A percentile compares a stretch with the other conserved stretches of the same genome.
Conservation (phyloP, 2,888 invertebrate genomes). For the Lycaena phlaeas region DNA sequence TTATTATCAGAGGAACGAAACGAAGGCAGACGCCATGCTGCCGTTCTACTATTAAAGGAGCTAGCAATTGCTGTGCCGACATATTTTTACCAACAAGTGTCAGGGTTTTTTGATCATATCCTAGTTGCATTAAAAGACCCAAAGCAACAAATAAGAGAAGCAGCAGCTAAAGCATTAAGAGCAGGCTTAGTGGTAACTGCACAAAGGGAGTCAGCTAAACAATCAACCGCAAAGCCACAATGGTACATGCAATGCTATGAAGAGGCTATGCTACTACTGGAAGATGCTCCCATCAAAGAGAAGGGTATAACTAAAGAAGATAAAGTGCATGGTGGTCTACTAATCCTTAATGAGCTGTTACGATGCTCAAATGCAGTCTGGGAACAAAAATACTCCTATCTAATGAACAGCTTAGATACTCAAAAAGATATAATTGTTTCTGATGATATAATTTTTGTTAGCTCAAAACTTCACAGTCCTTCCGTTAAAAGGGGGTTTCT, state of each 20-base stretch:
- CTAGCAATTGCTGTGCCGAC: conserved; percentile 96
- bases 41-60: conserved; percentile 93
- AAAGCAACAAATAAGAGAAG: conserved; percentile 91
- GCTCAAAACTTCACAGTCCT: conserved; percentile 73
- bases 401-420: conserved; percentile 75
- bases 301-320: conserved; percentile 90
- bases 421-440: conserved; percentile 59
- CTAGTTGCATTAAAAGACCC: conserved; percentile 93
- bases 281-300: conserved; percentile 77
- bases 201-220: conserved; percentile 95
- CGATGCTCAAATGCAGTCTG: conserved; percentile 91
- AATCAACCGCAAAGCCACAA: conserved; percentile 87
- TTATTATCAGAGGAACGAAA: conserved; percentile 93
- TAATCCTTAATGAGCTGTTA: conserved; percentile 94
- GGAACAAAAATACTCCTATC: conserved; percentile 84
- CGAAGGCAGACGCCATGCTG: conserved; percentile 93
- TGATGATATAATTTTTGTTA: conserved; percentile 72
- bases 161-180: conserved; percentile 93
- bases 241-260: conserved; percentile 97
- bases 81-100: conserved; percentile 96
- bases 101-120: conserved; percentile 94
- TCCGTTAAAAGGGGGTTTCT: conserved; percentile 69
- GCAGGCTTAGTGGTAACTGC: conserved; percentile 96
- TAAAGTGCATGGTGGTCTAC: conserved; percentile 91
- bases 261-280: conserved; percentile 87